Conservation (phyloP, 2,113 vertebrate genomes). For the Cichladusa arquata region DNA sequence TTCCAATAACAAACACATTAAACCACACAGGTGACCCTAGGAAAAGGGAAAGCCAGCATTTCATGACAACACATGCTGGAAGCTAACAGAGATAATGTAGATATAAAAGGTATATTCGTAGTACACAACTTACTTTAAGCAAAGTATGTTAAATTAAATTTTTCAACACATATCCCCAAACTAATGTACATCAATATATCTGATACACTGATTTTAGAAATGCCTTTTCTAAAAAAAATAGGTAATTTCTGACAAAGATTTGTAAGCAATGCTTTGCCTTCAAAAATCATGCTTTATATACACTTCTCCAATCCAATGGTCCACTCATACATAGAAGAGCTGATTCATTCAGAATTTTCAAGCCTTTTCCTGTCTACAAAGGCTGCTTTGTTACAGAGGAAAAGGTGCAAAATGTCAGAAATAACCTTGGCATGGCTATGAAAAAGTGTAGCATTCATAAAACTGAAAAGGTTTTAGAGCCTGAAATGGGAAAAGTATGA, state of each 20-base stretch:
- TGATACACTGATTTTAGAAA: slow-evolving; percentile 9
- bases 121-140: background rate
- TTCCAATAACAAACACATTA: background rate
- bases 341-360: background rate
- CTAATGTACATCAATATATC: background rate
- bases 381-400: background rate
- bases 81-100: background rate
- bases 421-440: slow-evolving; percentile 36
- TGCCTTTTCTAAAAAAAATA: slow-evolving; percentile 1
- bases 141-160: background rate
- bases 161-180: slow-evolving; percentile 1
- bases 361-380: background rate
- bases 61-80: background rate
- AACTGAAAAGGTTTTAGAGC: slow-evolving; percentile 47
- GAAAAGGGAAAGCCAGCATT: background rate
- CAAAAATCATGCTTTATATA: background rate
- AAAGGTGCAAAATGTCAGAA: slow-evolving; percentile 53
- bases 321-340: background rate
- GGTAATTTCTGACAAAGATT: slow-evolving; percentile 58
- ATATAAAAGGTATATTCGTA: background rate
- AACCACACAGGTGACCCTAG: background rate
- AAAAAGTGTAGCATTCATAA: slow-evolving; percentile 19
- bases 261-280: slow-evolving; percentile 6
- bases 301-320: background rate
- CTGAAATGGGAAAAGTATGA: slow-evolving; percentile 49